These are phyloP conservation scores for Falcunculus frontatus DNA, from an alignment of 2,113 vertebrate species.

Conservation along the genomic window DNA sequence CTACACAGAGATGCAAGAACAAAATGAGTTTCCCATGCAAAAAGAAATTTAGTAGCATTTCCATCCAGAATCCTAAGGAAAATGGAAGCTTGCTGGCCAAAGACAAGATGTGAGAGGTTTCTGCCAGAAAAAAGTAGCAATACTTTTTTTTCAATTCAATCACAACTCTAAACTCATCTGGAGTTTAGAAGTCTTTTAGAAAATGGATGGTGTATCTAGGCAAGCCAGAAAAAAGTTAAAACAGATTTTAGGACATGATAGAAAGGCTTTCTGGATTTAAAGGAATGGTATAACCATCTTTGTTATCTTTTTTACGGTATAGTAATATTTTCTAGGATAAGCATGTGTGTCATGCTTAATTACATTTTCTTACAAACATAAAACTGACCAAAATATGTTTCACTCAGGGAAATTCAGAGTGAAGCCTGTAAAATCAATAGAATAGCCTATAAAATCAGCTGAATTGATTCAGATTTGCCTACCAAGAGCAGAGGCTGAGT, in stretches of 20 bases:
- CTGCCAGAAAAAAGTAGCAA: neutral
- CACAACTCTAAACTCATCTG: neutral
- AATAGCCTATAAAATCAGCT: neutral
- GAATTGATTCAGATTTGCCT: neutral
- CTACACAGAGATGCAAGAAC: neutral
- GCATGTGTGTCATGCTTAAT: neutral
- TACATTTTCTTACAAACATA: neutral
- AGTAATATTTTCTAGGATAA: neutral
- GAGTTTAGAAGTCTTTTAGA: neutral
- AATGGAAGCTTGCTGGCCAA: neutral
- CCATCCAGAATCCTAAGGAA: neutral
- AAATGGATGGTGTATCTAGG: neutral
- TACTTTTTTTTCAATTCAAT: neutral
- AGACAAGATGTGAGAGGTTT: neutral
- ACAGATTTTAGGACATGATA: neutral
- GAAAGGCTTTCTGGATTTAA: neutral
- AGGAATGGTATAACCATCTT: neutral
- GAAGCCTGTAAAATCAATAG: neutral
- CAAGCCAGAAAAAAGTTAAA: neutral
- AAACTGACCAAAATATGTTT: neutral
- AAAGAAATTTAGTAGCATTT: neutral
- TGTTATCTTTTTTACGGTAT: neutral
- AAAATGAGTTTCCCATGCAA: neutral
- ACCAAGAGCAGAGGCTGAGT: neutral
- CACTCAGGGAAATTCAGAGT: neutral